Evolutionary conservation across 2,113 vertebrate genomes (phyloP).

Genomic region (Nyctibius bracteatus): DNA sequence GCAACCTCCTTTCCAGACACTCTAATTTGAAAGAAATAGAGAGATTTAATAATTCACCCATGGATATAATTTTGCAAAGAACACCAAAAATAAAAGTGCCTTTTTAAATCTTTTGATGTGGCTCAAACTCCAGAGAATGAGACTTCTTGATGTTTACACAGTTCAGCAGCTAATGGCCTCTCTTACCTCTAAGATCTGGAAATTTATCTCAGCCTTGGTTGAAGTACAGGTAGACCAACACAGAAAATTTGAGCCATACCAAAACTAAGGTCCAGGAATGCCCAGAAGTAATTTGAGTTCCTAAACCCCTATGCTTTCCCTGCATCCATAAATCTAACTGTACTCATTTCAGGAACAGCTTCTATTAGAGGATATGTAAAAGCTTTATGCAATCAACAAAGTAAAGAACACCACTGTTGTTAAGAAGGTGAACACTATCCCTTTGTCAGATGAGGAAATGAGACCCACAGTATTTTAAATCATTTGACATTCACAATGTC

Average conservation of each 20-base stretch:
- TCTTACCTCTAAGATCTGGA: not conserved
- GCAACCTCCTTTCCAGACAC: not conserved
- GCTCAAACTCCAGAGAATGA: not conserved
- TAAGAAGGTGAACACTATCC: not conserved
- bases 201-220: not conserved
- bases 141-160: not conserved
- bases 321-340: not conserved
- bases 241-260: not conserved
- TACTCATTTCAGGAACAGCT: not conserved
- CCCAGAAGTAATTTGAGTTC: not conserved
- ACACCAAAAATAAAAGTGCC: not conserved
- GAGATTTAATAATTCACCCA: not conserved
- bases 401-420: not conserved
- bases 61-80: not conserved
- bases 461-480: not conserved
- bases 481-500: not conserved
- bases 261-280: not conserved
- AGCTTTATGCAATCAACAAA: not conserved
- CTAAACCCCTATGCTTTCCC: not conserved
- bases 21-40: not conserved
- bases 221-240: not conserved
- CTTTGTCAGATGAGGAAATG: not conserved
- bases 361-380: not conserved
- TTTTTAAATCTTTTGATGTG: not conserved
- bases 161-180: not conserved